phyloP scores from a whole-genome alignment of 2,113 vertebrate species.

The Eubucco bourcierii region DNA sequence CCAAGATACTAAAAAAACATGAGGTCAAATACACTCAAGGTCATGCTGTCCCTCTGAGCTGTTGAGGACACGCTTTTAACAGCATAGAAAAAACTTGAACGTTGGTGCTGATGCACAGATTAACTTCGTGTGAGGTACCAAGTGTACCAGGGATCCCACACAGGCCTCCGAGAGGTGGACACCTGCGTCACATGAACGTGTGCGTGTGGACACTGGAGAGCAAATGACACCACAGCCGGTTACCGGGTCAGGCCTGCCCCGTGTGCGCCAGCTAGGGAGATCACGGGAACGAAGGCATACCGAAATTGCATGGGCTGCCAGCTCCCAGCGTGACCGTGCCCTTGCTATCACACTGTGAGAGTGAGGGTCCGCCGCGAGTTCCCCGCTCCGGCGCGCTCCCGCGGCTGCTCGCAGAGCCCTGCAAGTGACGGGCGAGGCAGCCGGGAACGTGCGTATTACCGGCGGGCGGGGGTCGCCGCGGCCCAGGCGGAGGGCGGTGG shows the following conservation, averaged over 20 bases:
- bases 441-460: not conserved
- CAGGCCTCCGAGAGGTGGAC: accelerated
- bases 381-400: not conserved
- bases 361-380: accelerated
- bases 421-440: not conserved
- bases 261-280: accelerated
- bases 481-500: not conserved
- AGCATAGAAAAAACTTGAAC: not conserved
- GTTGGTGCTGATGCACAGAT: not conserved
- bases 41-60: not conserved
- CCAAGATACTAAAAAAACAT: not conserved
- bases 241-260: not conserved
- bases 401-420: not conserved
- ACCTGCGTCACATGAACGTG: not conserved
- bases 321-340: not conserved
- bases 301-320: accelerated
- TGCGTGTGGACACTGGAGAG: not conserved
- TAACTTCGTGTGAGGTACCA: not conserved
- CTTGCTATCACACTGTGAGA: too few species aligned
- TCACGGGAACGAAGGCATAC: not conserved
- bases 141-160: not conserved
- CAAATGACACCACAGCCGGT: not conserved
- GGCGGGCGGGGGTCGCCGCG: not conserved
- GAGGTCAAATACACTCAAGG: slow-evolving; percentile 3
- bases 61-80: not conserved